Evolutionary conservation across 1,140 invertebrate species (phyloP).

Genomic region (Leguminivora glycinivorella): DNA sequence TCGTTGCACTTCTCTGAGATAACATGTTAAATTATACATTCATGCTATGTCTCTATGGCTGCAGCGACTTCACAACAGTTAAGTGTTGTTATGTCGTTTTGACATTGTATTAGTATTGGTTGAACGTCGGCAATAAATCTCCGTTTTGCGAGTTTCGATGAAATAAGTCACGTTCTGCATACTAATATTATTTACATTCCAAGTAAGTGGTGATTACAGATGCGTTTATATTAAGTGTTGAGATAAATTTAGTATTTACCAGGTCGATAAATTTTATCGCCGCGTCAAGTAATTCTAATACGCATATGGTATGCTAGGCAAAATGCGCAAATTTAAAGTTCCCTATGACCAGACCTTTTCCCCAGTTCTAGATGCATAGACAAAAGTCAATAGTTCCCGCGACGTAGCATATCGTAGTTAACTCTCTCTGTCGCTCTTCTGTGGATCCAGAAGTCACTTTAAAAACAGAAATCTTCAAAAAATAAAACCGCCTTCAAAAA

Average conservation of each 20-base stretch:
- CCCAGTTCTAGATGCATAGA: too few relatives aligned
- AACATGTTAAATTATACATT: neutral
- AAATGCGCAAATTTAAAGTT: neutral
- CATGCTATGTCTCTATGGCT: neutral
- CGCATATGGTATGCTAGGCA: neutral
- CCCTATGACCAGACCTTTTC: too few relatives aligned
- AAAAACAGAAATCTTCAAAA: too few relatives aligned
- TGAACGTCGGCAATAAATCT: slow-evolving; percentile 15
- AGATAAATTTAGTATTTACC: neutral
- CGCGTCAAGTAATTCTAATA: neutral
- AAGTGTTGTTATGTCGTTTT: neutral
- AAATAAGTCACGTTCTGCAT: slow-evolving; percentile 13
- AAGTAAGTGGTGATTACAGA: slow-evolving; percentile 11
- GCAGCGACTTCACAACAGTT: neutral
- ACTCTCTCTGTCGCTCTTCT: too few relatives aligned
- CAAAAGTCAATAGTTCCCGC: too few relatives aligned
- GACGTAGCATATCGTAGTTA: too few relatives aligned
- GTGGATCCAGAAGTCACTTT: too few relatives aligned
- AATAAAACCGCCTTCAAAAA: too few relatives aligned
- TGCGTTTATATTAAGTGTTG: neutral
- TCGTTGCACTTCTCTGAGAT: neutral
- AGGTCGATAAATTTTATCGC: neutral
- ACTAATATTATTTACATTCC: slow-evolving; percentile 23
- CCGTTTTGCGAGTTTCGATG: neutral
- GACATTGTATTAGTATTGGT: slow-evolving; percentile 5